phyloP scores from a whole-genome alignment of 2,113 vertebrate species.

The Hydrolagus affinis region DNA sequence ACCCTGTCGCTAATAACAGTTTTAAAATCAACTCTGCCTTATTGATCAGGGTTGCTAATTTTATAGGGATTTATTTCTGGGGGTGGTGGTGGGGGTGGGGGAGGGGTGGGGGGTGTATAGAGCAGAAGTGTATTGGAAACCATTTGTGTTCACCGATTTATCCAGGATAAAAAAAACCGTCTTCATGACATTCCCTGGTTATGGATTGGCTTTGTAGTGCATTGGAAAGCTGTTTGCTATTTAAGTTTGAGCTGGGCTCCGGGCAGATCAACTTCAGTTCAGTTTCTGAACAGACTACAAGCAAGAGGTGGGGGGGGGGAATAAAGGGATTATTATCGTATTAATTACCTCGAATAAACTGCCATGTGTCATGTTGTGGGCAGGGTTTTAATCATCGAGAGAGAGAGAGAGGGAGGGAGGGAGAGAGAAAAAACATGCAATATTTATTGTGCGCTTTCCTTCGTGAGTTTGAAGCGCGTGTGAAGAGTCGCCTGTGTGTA shows the following conservation, averaged over 20 bases:
- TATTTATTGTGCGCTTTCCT: too few relatives aligned
- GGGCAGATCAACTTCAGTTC: not conserved
- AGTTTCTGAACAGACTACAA: not conserved
- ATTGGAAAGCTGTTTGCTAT: conserved; percentile 14
- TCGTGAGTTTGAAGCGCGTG: too few relatives aligned
- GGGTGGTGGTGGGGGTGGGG: too few relatives aligned
- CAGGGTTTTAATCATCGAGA: conserved; percentile 63
- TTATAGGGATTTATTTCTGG: not conserved
- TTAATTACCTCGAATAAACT: conserved; percentile 59
- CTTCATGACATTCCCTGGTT: not conserved
- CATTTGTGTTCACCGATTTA: not conserved
- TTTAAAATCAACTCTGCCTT: not conserved
- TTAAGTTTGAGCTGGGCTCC: not conserved
- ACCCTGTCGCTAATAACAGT: not conserved
- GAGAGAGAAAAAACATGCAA: too few relatives aligned
- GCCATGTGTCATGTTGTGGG: conserved; percentile 60
- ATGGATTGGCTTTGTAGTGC: not conserved
- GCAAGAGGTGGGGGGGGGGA: not conserved
- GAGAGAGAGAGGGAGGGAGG: not conserved
- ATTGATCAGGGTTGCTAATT: not conserved
- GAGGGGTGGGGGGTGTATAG: too few relatives aligned
- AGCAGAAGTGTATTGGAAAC: not conserved
- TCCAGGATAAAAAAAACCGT: not conserved
- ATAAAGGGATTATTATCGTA: conserved; percentile 57
- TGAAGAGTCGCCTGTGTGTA: too few relatives aligned